A percentile compares a stretch with the other conserved stretches of the same genome.
Conservation (phyloP, 2,113 vertebrate species). For the Hipposideros armiger region DNA sequence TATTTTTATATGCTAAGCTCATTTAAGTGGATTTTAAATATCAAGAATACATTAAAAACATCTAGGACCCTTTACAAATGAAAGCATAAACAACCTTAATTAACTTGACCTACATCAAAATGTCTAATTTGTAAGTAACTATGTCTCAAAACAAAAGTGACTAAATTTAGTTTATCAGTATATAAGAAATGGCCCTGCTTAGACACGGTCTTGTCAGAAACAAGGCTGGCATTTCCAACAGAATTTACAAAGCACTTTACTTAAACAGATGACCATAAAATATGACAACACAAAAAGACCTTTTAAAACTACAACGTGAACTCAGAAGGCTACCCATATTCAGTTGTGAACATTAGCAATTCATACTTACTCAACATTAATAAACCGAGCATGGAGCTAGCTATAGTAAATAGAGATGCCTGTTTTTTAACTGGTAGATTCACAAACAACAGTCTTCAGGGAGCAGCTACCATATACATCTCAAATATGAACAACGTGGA, state of each 20-base stretch:
- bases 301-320: not conserved
- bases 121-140: not conserved
- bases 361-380: not conserved
- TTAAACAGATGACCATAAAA: not conserved
- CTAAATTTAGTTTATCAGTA: not conserved
- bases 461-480: not conserved
- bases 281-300: not conserved
- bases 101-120: constrained; percentile 1
- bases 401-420: not conserved
- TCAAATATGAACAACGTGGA: not conserved
- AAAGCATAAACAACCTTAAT: not conserved
- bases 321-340: not conserved
- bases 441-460: not conserved
- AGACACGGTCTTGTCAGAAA: not conserved
- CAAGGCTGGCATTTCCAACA: not conserved
- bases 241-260: not conserved
- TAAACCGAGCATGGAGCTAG: not conserved
- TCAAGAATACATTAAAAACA: not conserved
- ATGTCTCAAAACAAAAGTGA: not conserved
- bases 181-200: not conserved
- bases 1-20: not conserved
- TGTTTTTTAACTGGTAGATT: constrained; percentile 14
- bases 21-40: constrained; percentile 26
- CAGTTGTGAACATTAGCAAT: not conserved
- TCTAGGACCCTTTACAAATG: not conserved